Evolutionary conservation across 2,797 vertebrate species (phyloP).

Genomic region (Karalla daura): DNA sequence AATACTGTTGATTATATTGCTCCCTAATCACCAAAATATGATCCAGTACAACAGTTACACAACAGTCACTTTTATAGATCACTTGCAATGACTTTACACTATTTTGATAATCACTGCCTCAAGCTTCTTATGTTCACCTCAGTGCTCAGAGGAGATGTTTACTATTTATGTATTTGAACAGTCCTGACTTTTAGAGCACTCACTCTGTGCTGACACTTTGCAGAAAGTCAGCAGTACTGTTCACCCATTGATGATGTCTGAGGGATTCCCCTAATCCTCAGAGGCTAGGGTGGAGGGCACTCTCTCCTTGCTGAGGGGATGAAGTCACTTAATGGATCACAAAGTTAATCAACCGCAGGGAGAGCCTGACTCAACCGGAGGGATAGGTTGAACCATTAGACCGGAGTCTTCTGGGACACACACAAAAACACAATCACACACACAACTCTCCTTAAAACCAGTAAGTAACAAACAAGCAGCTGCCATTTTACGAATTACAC

Average conservation of each 20-base stretch:
- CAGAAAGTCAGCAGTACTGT: slow-evolving; percentile 48
- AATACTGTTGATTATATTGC: background rate
- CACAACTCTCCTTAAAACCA: slow-evolving; percentile 1
- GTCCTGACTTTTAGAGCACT: slow-evolving; percentile 5
- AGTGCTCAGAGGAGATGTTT: too few relatives aligned
- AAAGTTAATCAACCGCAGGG: slow-evolving; percentile 79
- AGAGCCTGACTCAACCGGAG: slow-evolving; percentile 61
- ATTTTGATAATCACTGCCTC: background rate
- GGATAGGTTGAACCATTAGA: slow-evolving; percentile 59
- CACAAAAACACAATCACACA: slow-evolving; percentile 9
- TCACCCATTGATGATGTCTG: slow-evolving; percentile 76
- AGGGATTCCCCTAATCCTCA: slow-evolving; percentile 77
- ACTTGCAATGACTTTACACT: background rate
- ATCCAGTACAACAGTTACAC: too few relatives aligned
- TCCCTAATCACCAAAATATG: too few relatives aligned
- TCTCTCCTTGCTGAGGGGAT: slow-evolving; percentile 64
- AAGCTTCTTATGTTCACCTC: too few relatives aligned
- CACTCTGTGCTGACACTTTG: slow-evolving; percentile 35
- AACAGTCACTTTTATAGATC: background rate
- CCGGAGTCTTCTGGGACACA: slow-evolving; percentile 32
- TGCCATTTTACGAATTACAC: background rate
- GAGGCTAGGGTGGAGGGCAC: slow-evolving; percentile 67
- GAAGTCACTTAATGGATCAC: slow-evolving; percentile 81
- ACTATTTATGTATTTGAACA: background rate
- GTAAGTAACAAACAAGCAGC: slow-evolving; percentile 6